Evolutionary conservation across 2,113 vertebrate species (phyloP), one percentile per base, ranked within the genome.

Genomic region (Aspiorhynchus laticeps): DNA sequence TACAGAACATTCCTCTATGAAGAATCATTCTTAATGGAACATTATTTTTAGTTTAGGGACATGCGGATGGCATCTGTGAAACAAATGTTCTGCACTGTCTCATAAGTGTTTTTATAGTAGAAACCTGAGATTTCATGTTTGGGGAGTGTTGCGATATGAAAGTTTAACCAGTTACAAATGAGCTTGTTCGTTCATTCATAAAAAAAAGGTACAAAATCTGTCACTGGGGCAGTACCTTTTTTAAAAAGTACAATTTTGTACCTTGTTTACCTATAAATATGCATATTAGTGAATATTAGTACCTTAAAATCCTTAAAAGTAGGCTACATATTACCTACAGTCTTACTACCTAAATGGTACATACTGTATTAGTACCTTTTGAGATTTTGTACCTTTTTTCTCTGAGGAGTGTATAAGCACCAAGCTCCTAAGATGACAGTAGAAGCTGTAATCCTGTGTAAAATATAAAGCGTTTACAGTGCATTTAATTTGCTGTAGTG

Each of bases 11-110:
- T 69, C 67, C 48, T 36, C 24, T 56, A 21, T 56, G 46, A 84
- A 59, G 67, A 73, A 31, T 46, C 38, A 69, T 51, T 83, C 26
- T 51, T 83, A 11, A 36, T 12, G 38, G n/a, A 28, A 46, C 17
- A 24, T 71, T 26, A 74, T 84, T 84, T 74, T 84, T 59, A 56
- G 69, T 56, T 84, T 73, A 41, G 19, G 67, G 43, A 2, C 63
- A 83, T 31, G 61, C 15, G 69, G 65, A 67, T 65, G 80, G 36
- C 38, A 81, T 81, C 80, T 31, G 9, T 28, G 15, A 65, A 19
- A 17, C 59, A 65, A 63, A 69, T 19, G 14, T 10, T 33, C 7
- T 24, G 10, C 10, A 17, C 11, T 69, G 43, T 6, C 33, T 26
- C 56, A 43, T 53, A 12, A 5, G 5, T 79, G 26, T 80, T 46